Evolutionary conservation across 2,797 vertebrate species (phyloP).

Genomic region (Neosilurus mollespiculum): DNA sequence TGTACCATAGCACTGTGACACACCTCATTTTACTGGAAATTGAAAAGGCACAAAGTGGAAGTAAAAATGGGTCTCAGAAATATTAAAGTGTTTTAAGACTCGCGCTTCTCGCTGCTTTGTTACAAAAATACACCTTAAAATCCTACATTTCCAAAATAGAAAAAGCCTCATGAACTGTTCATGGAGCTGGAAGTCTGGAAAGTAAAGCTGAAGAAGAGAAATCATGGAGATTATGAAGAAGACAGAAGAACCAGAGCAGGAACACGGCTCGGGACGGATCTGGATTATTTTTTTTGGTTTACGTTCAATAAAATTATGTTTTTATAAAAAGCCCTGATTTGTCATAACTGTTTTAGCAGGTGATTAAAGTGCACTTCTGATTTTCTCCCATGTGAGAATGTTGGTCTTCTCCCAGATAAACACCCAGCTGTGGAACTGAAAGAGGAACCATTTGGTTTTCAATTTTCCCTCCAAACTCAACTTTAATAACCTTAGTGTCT

Average conservation of each 20-base stretch:
- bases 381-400: slow-evolving; percentile 9
- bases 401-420: slow-evolving; percentile 27
- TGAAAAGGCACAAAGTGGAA: slow-evolving; percentile 70
- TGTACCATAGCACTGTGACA: slow-evolving; percentile 38
- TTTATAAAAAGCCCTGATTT: slow-evolving; percentile 8
- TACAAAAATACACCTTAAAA: background rate
- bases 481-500: slow-evolving; percentile 47
- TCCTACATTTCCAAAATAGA: background rate
- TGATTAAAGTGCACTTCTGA: background rate
- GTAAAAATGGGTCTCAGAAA: background rate
- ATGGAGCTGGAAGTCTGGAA: too few relatives aligned
- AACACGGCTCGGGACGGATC: too few relatives aligned
- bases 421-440: slow-evolving; percentile 8
- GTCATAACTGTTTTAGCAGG: background rate
- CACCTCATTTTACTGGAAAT: slow-evolving; percentile 17
- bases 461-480: background rate
- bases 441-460: slow-evolving; percentile 25
- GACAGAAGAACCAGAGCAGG: background rate
- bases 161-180: background rate
- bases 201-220: background rate
- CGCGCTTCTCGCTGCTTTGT: background rate
- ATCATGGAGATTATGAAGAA: background rate
- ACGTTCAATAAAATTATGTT: background rate
- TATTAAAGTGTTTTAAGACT: slow-evolving; percentile 18
- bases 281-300: background rate